Conservation (phyloP, 2,797 vertebrate species). For the Alcedo quadribrachys region DNA sequence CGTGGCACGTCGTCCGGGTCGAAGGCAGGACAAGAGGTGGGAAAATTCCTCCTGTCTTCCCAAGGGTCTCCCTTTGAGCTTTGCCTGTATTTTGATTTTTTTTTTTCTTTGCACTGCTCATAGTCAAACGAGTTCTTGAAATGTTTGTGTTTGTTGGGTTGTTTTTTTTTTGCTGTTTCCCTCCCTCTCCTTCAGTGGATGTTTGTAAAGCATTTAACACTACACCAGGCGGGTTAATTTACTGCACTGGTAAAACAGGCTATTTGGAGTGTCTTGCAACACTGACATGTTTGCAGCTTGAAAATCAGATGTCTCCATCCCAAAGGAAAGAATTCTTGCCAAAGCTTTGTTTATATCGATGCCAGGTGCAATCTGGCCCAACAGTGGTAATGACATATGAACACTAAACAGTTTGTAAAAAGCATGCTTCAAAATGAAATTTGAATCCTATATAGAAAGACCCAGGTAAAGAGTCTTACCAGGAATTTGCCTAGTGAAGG, state of each 20-base stretch:
- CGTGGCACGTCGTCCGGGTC: not conserved
- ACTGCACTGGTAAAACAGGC: constrained; percentile 70
- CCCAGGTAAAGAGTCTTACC: constrained; percentile 52
- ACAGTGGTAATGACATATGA: constrained; percentile 77
- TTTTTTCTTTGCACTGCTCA: constrained; percentile 6
- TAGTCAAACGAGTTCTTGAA: constrained; percentile 48
- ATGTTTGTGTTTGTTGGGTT: constrained; percentile 73
- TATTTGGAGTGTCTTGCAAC: constrained; percentile 74
- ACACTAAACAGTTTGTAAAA: constrained; percentile 69
- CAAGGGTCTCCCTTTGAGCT: constrained; percentile 1
- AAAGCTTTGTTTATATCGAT: constrained; percentile 73
- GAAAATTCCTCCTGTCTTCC: not conserved
- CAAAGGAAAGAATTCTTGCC: constrained; percentile 74
- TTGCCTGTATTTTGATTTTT: not conserved
- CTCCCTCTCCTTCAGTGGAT: constrained; percentile 66
- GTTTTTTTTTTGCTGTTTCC: constrained; percentile 61
- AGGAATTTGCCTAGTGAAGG: constrained; percentile 27
- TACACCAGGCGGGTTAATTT: constrained; percentile 80
- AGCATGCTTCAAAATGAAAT: constrained; percentile 63
- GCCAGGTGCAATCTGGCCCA: constrained; percentile 78
- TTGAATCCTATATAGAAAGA: constrained; percentile 55
- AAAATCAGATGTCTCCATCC: constrained; percentile 77
- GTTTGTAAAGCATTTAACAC: constrained; percentile 79
- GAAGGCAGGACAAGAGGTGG: not conserved
- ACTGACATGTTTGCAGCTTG: constrained; percentile 75